Conservation (phyloP, 2,797 vertebrate genomes). For the Denticeps clupeoides region DNA sequence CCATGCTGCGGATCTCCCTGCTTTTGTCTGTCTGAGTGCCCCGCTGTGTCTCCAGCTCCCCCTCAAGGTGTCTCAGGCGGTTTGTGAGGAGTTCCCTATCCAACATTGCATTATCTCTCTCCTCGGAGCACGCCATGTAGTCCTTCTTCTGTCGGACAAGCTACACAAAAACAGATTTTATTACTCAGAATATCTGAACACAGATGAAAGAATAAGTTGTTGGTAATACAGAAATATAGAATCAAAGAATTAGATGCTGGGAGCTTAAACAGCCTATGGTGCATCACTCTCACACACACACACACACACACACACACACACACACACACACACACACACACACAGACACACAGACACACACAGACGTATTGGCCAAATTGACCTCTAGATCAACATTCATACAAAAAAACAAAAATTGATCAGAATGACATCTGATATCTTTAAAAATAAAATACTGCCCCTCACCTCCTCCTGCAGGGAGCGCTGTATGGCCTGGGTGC, state of each 20-base stretch:
- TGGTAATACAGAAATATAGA: too few species aligned
- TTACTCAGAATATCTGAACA: too few species aligned
- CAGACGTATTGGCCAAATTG: conserved; percentile 11
- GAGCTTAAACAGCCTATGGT: too few species aligned
- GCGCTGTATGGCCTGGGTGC: conserved; percentile 49
- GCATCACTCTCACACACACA: neutral
- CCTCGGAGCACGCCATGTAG: conserved; percentile 64
- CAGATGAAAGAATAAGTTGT: too few species aligned
- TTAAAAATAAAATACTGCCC: too few species aligned
- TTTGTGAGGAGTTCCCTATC: conserved; percentile 81
- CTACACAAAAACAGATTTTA: conserved; percentile 50
- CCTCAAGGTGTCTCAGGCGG: conserved; percentile 73
- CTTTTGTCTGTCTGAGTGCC: conserved; percentile 66
- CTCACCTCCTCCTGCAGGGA: conserved; percentile 81
- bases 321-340: neutral
- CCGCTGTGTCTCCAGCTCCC: conserved; percentile 65
- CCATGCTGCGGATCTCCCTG: conserved; percentile 65
- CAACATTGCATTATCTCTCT: conserved; percentile 68
- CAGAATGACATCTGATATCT: too few species aligned
- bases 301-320: neutral
- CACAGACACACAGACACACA: neutral
- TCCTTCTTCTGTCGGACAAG: conserved; percentile 70
- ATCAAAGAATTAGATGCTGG: too few species aligned
- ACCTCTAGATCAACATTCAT: too few species aligned
- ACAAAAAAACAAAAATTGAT: too few species aligned